phyloP scores from a whole-genome alignment of 2,888 invertebrate genomes.

The Platycheirus rosarum region DNA sequence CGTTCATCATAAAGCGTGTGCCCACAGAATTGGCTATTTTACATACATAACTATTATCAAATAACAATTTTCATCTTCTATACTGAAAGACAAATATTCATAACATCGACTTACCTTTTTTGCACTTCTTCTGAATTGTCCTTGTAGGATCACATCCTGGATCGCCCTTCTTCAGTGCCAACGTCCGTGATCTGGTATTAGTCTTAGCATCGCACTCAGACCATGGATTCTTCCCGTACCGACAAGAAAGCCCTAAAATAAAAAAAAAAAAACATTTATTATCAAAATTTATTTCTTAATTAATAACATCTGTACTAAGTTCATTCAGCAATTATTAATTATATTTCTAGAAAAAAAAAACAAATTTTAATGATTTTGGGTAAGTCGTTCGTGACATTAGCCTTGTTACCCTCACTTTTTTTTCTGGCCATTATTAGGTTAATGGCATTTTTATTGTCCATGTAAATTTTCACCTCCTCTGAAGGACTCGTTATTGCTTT shows the following conservation, averaged over 20 bases:
- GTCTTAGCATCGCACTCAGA: conserved; percentile 93
- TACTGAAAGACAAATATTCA: too few species aligned
- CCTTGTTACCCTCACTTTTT: not conserved
- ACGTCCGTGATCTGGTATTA: conserved; percentile 90
- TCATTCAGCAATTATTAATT: conserved; percentile 13
- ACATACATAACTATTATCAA: too few species aligned
- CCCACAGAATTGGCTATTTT: too few species aligned
- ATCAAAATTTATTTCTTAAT: conserved; percentile 31
- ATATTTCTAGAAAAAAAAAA: conserved; percentile 18
- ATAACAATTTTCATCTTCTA: too few species aligned
- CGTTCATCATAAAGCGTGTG: too few species aligned
- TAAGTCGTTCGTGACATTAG: conserved; percentile 21
- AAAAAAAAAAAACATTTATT: conserved; percentile 1
- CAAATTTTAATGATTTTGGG: conserved; percentile 12
- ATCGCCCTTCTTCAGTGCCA: conserved; percentile 94
- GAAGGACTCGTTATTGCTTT: conserved; percentile 44
- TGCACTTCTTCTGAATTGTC: conserved; percentile 95
- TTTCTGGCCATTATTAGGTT: conserved; percentile 29
- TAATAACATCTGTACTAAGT: conserved; percentile 28
- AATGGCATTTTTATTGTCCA: conserved; percentile 61
- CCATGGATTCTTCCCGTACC: conserved; percentile 94
- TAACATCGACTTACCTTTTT: conserved; percentile 87
- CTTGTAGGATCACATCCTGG: conserved; percentile 91
- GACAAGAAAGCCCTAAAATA: conserved; percentile 86
- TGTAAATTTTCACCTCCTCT: conserved; percentile 60